Conservation (phyloP, 1,140 invertebrate genomes). For the Pseudomyrmex pallidus region DNA sequence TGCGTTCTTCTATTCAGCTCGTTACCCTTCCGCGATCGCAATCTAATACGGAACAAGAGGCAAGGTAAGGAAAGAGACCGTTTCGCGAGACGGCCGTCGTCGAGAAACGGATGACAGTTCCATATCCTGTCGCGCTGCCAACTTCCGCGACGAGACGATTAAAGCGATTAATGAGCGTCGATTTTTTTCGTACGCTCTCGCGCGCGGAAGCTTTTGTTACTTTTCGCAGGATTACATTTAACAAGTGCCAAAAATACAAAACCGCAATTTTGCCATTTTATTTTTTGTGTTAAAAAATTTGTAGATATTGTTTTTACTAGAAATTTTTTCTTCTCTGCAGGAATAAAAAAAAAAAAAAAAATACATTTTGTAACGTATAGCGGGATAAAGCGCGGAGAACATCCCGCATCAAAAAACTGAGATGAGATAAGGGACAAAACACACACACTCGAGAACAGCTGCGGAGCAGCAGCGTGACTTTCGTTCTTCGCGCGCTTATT, state of each 20-base stretch:
- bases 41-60: slow-evolving; percentile 56
- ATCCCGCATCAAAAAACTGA: neutral
- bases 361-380: neutral
- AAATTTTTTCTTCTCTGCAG: slow-evolving; percentile 11
- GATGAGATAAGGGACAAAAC: slow-evolving; percentile 32
- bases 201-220: neutral
- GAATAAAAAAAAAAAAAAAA: neutral
- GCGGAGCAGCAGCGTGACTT: slow-evolving; percentile 52
- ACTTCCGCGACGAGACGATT: slow-evolving; percentile 67
- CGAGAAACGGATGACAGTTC: slow-evolving; percentile 29
- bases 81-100: slow-evolving; percentile 38
- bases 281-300: too few relatives aligned
- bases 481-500: slow-evolving; percentile 52
- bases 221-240: too few relatives aligned
- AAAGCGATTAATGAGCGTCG: slow-evolving; percentile 66
- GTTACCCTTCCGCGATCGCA: slow-evolving; percentile 57
- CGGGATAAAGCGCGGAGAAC: slow-evolving; percentile 2
- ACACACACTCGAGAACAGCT: slow-evolving; percentile 46
- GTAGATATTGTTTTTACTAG: neutral
- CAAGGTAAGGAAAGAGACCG: slow-evolving; percentile 45
- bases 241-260: too few relatives aligned
- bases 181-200: slow-evolving; percentile 9
- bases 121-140: slow-evolving; percentile 47
- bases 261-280: too few relatives aligned
- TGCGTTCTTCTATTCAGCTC: slow-evolving; percentile 38